These are phyloP conservation scores for Sebastes alutus DNA, from an alignment of 2,797 vertebrate genomes.

Conservation along the genomic window DNA sequence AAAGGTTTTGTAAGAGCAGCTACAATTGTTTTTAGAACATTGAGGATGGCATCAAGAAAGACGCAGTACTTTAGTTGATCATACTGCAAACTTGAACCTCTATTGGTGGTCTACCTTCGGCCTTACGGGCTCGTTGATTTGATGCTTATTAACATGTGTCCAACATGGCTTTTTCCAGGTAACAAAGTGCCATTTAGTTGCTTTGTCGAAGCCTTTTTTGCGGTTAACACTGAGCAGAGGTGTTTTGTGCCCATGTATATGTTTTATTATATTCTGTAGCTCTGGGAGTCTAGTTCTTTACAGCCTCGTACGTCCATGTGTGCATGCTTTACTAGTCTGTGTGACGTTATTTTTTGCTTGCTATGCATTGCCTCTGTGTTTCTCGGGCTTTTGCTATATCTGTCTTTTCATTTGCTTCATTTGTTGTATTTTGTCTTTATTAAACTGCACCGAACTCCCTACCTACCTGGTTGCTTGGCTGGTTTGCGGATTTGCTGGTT, in stretches of 20 bases:
- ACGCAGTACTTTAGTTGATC: background rate
- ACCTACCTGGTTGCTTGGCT: conserved; percentile 72
- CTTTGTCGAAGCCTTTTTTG: conserved; percentile 36
- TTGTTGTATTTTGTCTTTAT: conserved; percentile 79
- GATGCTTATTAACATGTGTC: conserved; percentile 53
- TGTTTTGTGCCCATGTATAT: conserved; percentile 19
- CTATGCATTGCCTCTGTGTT: conserved; percentile 50
- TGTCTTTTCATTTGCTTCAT: conserved; percentile 81
- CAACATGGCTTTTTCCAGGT: conserved; percentile 31
- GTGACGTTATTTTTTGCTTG: conserved; percentile 68
- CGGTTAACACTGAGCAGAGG: conserved; percentile 12
- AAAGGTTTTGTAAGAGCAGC: background rate
- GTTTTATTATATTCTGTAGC: conserved; percentile 8
- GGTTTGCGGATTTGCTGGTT: conserved; percentile 70
- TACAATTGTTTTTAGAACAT: no score
- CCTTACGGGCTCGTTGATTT: background rate
- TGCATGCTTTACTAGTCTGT: conserved; percentile 49
- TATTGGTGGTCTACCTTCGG: background rate
- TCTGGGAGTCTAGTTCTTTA: conserved; percentile 13
- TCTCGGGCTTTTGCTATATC: conserved; percentile 59
- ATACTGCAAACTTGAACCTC: background rate
- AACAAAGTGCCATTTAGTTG: conserved; percentile 16
- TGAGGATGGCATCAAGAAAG: background rate
- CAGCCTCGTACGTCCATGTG: conserved; percentile 37
- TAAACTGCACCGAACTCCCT: conserved; percentile 73